Percentiles rank a stretch among this genome's conserved stretches.
Conservation (phyloP, 2,888 invertebrate genomes). For the Adela reaumurella region DNA sequence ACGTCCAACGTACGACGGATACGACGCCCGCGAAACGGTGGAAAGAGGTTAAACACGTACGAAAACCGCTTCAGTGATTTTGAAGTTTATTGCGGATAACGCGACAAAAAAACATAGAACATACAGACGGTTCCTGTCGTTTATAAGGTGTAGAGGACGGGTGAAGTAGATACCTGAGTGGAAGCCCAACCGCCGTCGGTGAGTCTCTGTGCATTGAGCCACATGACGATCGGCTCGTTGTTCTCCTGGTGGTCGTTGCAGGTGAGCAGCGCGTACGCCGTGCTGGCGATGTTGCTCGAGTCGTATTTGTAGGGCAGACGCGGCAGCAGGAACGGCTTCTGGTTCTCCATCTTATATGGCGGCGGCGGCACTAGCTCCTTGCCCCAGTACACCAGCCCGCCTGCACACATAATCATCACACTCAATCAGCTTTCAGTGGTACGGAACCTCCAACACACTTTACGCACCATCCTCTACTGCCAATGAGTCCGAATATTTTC, state of each 20-base stretch:
- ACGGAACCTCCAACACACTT: too few species aligned
- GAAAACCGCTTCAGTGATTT: too few species aligned
- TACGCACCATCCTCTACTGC: too few species aligned
- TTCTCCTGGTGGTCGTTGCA: slow-evolving; percentile 84
- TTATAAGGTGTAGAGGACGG: too few species aligned
- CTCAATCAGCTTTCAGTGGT: too few species aligned
- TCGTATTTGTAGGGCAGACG: slow-evolving; percentile 86
- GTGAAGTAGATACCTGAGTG: slow-evolving; percentile 61
- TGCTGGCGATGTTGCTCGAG: slow-evolving; percentile 88
- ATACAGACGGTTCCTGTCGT: too few species aligned
- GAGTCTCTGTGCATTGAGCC: slow-evolving; percentile 84
- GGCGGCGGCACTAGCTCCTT: slow-evolving; percentile 74
- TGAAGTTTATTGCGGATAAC: too few species aligned
- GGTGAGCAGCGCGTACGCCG: slow-evolving; percentile 86
- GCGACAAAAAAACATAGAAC: too few species aligned
- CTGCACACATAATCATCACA: slow-evolving; percentile 23
- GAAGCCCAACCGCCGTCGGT: slow-evolving; percentile 88
- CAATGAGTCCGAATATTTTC: too few species aligned
- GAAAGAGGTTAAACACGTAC: too few species aligned
- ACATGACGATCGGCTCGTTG: slow-evolving; percentile 83
- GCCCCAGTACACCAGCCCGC: slow-evolving; percentile 85
- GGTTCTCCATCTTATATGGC: slow-evolving; percentile 84
- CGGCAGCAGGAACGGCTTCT: slow-evolving; percentile 85
- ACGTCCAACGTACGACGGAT: too few species aligned
- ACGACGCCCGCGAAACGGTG: too few species aligned